These are phyloP conservation scores for Heteronetta atricapilla DNA, from an alignment of 2,113 vertebrate species.

Conservation along the genomic window DNA sequence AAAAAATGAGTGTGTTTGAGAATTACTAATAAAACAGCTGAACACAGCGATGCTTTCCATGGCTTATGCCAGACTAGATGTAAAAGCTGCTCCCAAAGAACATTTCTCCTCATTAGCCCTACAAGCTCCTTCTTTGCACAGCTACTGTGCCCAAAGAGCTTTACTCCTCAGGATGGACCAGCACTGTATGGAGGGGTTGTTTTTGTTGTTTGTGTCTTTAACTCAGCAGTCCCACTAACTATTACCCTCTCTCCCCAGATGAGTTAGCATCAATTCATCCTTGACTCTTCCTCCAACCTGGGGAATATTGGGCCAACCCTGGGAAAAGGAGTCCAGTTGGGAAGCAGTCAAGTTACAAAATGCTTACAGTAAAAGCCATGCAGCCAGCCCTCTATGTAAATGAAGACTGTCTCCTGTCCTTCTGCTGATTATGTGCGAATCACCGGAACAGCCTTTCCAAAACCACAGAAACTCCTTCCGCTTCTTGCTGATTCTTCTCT, in stretches of 20 bases:
- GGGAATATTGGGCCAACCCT: neutral
- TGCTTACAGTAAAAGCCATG: neutral
- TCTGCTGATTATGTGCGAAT: slow-evolving; percentile 11
- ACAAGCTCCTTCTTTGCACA: neutral
- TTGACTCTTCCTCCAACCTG: neutral
- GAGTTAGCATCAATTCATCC: neutral
- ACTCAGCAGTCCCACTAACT: neutral
- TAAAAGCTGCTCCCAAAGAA: neutral
- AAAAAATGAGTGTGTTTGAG: neutral
- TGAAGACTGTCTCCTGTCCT: neutral
- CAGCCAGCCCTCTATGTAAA: neutral
- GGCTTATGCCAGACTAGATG: neutral
- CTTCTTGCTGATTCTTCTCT: neutral
- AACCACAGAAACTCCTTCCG: slow-evolving; percentile 26
- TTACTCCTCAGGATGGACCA: neutral
- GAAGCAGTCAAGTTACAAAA: neutral
- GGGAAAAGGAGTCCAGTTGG: neutral
- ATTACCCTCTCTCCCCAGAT: neutral
- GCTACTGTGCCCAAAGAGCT: neutral
- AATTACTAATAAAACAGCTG: neutral
- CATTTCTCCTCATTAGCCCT: neutral
- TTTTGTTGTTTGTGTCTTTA: neutral
- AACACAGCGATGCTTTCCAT: neutral
- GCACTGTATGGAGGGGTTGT: fast-evolving
- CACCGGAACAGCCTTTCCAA: neutral